Evolutionary conservation across 2,888 invertebrate species (phyloP).

Genomic region (Tiphia femorata): DNA sequence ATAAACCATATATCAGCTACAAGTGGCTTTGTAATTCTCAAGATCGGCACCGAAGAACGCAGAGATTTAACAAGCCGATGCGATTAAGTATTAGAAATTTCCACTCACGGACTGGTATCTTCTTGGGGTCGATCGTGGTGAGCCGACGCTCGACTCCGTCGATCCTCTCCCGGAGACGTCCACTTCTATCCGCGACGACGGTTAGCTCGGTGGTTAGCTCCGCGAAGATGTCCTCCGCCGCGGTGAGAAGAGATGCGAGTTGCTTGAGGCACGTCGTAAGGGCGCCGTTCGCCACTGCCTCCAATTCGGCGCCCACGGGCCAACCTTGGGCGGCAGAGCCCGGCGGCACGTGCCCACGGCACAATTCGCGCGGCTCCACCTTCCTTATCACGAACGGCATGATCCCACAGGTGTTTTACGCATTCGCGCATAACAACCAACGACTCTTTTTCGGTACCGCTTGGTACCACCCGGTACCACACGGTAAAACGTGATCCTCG

Average conservation of each 20-base stretch:
- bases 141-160: conserved; percentile 80
- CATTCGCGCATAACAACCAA: background rate
- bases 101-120: conserved; percentile 94
- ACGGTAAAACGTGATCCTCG: background rate
- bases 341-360: conserved; percentile 81
- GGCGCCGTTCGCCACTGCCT: conserved; percentile 89
- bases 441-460: background rate
- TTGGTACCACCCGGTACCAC: background rate
- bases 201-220: conserved; percentile 84
- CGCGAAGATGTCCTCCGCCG: conserved; percentile 89
- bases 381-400: conserved; percentile 92
- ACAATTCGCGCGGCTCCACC: conserved; percentile 85
- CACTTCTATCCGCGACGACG: conserved; percentile 80
- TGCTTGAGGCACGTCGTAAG: conserved; percentile 87
- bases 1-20: no score
- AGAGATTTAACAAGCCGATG: no score
- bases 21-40: no score
- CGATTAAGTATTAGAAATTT: no score
- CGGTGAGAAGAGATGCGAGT: conserved; percentile 84
- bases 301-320: conserved; percentile 85
- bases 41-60: no score
- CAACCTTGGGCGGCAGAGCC: conserved; percentile 85
- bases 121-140: conserved; percentile 85
- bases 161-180: conserved; percentile 78
- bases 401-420: background rate